A percentile compares a stretch with the other conserved stretches of the same genome.
These are phyloP conservation scores for Caenorhabditis macrosperma DNA, from an alignment of 2,888 invertebrate species.

Conservation along the genomic window DNA sequence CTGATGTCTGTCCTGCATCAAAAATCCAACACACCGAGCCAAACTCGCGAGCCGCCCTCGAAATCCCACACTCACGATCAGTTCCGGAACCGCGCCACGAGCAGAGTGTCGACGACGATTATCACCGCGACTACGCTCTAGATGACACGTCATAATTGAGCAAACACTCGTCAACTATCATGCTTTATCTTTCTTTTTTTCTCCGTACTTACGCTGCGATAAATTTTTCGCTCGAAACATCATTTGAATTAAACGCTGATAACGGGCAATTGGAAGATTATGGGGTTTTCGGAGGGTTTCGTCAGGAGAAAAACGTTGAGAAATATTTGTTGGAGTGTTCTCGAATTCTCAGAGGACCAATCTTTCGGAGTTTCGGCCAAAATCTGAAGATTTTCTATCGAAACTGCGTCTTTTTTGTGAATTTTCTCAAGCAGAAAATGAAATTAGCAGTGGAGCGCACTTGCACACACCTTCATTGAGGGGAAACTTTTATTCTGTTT, in stretches of 20 bases:
- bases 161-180: no score
- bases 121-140: constrained; percentile 32
- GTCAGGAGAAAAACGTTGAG: neutral
- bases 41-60: constrained; percentile 33
- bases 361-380: neutral
- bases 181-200: no score
- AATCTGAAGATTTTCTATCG: neutral
- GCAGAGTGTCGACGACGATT: constrained; percentile 16
- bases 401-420: no score
- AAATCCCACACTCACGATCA: constrained; percentile 32
- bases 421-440: neutral
- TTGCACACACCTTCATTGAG: constrained; percentile 13
- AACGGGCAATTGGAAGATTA: no score
- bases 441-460: constrained; percentile 12
- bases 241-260: no score
- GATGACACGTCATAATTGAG: neutral
- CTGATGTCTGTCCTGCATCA: constrained; percentile 46
- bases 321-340: neutral
- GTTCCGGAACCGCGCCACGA: constrained; percentile 18
- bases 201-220: no score
- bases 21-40: constrained; percentile 38
- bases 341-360: neutral
- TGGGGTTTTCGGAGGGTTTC: no score
- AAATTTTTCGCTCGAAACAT: no score
- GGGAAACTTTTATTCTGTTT: constrained; percentile 5